A percentile compares a stretch with the other conserved stretches of the same genome.
These are phyloP conservation scores for Cheirogaleus medius DNA, from an alignment of 2,113 vertebrate genomes.

Conservation along the genomic window DNA sequence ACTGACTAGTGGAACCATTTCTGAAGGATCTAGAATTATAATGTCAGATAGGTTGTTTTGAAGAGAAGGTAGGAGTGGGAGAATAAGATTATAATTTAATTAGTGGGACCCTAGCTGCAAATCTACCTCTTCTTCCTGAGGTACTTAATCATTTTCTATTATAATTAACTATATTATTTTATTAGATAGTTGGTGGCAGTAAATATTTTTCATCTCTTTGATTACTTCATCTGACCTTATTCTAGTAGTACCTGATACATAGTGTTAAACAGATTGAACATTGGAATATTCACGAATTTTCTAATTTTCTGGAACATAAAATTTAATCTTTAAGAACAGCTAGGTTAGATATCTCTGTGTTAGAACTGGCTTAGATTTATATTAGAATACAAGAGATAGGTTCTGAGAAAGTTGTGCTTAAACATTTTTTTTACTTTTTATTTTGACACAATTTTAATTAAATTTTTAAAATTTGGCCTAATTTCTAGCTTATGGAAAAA, in stretches of 20 bases:
- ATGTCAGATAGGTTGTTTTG: neutral
- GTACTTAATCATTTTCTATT: neutral
- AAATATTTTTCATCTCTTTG: neutral
- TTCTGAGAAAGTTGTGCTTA: constrained; percentile 4
- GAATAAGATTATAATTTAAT: neutral
- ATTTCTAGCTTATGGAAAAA: neutral
- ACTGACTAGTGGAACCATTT: neutral
- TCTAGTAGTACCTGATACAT: neutral
- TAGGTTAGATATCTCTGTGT: neutral
- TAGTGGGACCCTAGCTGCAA: neutral
- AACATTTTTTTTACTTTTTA: neutral
- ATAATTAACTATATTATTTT: neutral
- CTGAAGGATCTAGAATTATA: neutral
- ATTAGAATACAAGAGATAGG: neutral
- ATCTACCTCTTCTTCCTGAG: neutral
- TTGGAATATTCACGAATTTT: neutral
- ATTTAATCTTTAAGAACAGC: neutral
- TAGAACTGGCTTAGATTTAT: neutral
- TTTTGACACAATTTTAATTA: neutral
- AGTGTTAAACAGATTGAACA: neutral
- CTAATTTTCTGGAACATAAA: neutral
- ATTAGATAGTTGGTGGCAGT: neutral
- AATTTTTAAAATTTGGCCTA: neutral
- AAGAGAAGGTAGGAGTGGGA: neutral
- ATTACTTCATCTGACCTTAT: neutral